phyloP scores from a whole-genome alignment of 2,888 invertebrate genomes.

The Lasioglossum morio region DNA sequence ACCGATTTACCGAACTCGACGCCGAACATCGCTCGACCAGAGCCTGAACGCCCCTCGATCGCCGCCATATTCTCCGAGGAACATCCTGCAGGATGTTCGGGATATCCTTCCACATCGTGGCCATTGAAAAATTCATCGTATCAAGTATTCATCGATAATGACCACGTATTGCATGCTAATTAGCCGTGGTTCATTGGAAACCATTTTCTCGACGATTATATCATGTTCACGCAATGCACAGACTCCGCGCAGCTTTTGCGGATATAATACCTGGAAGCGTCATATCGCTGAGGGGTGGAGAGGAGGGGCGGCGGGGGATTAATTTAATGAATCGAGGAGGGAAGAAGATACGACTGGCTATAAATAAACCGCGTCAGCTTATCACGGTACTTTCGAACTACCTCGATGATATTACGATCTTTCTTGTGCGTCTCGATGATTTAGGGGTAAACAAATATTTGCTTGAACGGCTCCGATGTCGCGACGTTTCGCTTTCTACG shows the following conservation, averaged over 20 bases:
- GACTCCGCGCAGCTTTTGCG: constrained; percentile 14
- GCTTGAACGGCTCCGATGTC: neutral
- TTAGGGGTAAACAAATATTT: constrained; percentile 63
- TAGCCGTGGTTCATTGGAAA: neutral
- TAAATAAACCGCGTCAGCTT: constrained; percentile 72
- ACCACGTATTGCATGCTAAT: neutral
- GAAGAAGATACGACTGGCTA: constrained; percentile 70
- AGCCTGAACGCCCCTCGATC: constrained; percentile 13
- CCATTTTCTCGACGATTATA: neutral
- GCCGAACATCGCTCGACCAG: neutral
- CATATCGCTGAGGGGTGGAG: constrained; percentile 41
- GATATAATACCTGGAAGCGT: constrained; percentile 50
- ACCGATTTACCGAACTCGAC: constrained; percentile 19
- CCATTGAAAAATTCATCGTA: neutral
- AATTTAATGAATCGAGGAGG: constrained; percentile 72
- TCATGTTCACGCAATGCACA: neutral
- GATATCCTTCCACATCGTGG: neutral
- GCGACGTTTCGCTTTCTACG: neutral
- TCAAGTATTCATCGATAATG: neutral
- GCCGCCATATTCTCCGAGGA: neutral
- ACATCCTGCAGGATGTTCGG: neutral
- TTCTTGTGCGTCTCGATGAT: constrained; percentile 66
- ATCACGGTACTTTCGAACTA: constrained; percentile 71
- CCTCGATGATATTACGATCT: constrained; percentile 61
- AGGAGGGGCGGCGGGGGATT: constrained; percentile 50